Base-by-base conservation (phyloP, 2,888 invertebrate species). In the Pecten maximus region DNA sequence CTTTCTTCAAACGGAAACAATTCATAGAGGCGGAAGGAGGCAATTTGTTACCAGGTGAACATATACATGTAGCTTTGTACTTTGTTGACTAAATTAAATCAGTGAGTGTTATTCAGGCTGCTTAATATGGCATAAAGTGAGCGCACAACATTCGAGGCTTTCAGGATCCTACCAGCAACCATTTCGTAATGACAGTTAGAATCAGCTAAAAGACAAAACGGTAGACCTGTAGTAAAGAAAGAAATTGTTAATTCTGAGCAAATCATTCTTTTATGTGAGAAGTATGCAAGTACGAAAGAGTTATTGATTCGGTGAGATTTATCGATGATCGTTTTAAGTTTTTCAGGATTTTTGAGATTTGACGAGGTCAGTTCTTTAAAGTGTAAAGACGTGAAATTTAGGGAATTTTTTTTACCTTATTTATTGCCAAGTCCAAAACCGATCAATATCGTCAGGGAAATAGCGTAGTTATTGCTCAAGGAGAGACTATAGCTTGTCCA, bases 401-500 rank as follows among this genome's bases (percentile, higher is more conserved):
- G 4, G 0, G 87, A 87, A 40, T 1, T 28, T 6, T 19, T 86
- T 6, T 86, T 8, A 12, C 28, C 23, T n/a, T 86, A 23, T 8
- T 4, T 86, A 3, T 86, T 40, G n/a, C 16, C 40, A 90, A 35
- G 0, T 90, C 90, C 87, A 92, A 92, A 40, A 91, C 91, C 6
- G 91, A 91, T 35, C 91, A 90, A 60, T 91, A 91, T 88, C 44
- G 92, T 40, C 88, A 91, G 35, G 91, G 91, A 35, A 44, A 86
- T 12, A 74, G 74, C 88, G 48, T 92, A 19, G 8, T 91, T 16
- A 92, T 90, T 74, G 48, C 90, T 1, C 54, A 89, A 28, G 91
- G 90, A 2, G 87, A 87, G 15, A 90, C 92, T 54, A 15, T 23
- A 1, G n/a, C 88, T 2, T 91, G 92, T 89, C 92, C 92, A 19